Evolutionary conservation across 1,140 invertebrate species (phyloP).

Genomic region (Drosophila leontia): DNA sequence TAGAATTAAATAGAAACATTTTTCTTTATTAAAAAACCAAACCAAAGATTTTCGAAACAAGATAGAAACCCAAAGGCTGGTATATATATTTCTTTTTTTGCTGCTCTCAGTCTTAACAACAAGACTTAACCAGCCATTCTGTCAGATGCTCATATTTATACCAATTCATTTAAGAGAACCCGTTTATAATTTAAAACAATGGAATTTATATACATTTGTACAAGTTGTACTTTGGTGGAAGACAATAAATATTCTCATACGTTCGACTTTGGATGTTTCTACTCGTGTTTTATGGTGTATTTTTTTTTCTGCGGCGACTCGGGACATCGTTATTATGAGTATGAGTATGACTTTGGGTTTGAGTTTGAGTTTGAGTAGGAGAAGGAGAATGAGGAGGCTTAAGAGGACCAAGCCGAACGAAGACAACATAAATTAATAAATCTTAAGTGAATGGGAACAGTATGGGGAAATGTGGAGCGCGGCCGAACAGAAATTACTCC

Average conservation of each 20-base stretch:
- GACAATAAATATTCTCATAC: constrained; percentile 54
- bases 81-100: constrained; percentile 1
- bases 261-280: constrained; percentile 48
- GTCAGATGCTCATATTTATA: constrained; percentile 47
- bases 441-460: constrained; percentile 44
- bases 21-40: constrained; percentile 25
- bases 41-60: constrained; percentile 14
- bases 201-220: constrained; percentile 55
- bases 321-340: constrained; percentile 42
- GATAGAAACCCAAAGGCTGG: constrained; percentile 16
- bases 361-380: not conserved
- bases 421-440: constrained; percentile 50
- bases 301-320: constrained; percentile 25
- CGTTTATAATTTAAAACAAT: constrained; percentile 51
- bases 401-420: constrained; percentile 22
- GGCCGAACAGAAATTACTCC: constrained; percentile 40
- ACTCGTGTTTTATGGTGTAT: constrained; percentile 51
- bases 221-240: constrained; percentile 50
- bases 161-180: constrained; percentile 42
- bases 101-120: not conserved
- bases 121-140: constrained; percentile 33
- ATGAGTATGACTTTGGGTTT: constrained; percentile 1
- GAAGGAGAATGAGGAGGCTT: constrained; percentile 7
- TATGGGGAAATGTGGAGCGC: constrained; percentile 33
- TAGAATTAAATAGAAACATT: constrained; percentile 17